These are phyloP conservation scores for Octodon degus DNA, from an alignment of 2,113 vertebrate genomes.

Conservation along the genomic window DNA sequence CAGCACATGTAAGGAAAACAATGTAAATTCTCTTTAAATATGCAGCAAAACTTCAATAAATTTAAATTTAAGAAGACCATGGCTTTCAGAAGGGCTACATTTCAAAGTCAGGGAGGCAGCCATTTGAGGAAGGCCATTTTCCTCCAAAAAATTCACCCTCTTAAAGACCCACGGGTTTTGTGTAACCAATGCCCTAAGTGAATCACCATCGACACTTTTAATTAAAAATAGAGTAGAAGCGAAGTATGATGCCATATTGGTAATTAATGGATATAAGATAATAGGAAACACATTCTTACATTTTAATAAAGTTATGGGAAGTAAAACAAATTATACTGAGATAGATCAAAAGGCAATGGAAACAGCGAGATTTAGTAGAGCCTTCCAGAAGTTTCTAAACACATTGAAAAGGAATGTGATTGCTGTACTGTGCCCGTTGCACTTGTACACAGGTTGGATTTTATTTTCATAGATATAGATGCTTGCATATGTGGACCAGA, in stretches of 20 bases:
- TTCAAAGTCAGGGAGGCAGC: conserved; percentile 16
- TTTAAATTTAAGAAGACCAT: conserved; percentile 6
- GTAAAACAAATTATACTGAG: background rate
- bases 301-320: background rate
- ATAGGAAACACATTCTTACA: background rate
- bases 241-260: background rate
- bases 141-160: background rate
- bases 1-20: conserved; percentile 5
- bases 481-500: background rate
- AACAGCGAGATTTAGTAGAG: background rate
- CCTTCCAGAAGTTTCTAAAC: conserved; percentile 31
- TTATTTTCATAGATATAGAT: background rate
- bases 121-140: background rate
- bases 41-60: conserved; percentile 30
- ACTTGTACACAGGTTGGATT: background rate
- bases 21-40: conserved; percentile 55
- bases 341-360: background rate
- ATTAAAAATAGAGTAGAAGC: conserved; percentile 33
- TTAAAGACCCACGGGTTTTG: background rate
- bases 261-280: background rate
- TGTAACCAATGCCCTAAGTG: background rate
- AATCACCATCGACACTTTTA: background rate
- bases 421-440: background rate
- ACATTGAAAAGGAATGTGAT: background rate
- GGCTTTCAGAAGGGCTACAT: background rate